Conservation (phyloP, 2,113 vertebrate genomes). For the Gopherus evgoodei region DNA sequence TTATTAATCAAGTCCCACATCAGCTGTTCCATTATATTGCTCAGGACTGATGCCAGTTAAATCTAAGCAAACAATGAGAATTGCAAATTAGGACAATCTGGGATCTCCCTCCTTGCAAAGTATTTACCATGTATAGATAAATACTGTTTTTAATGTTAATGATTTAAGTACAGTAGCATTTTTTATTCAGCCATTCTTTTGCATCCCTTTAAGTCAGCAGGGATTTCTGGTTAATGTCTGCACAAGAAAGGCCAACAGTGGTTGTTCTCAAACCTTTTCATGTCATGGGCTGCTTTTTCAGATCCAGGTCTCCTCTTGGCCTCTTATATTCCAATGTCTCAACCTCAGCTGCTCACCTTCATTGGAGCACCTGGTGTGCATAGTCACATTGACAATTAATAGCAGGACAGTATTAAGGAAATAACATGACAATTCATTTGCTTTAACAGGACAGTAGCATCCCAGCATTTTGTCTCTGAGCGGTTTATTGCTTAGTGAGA, state of each 20-base stretch:
- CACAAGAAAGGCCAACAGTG: accelerated
- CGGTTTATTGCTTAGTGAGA: background rate
- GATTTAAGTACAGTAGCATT: accelerated
- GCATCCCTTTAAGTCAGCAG: background rate
- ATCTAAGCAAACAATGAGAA: background rate
- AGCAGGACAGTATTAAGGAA: background rate
- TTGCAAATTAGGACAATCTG: background rate
- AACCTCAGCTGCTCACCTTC: background rate
- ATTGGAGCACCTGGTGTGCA: background rate
- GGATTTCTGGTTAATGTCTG: background rate
- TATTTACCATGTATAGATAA: background rate
- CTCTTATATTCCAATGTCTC: background rate
- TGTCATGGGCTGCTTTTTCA: accelerated
- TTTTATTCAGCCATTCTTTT: background rate
- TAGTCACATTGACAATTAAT: constrained; percentile 42
- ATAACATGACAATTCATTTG: constrained; percentile 37
- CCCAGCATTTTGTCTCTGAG: accelerated
- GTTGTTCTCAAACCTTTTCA: background rate
- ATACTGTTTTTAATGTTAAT: background rate
- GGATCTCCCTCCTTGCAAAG: background rate
- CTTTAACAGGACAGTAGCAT: constrained; percentile 56
- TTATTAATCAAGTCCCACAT: background rate
- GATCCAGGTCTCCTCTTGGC: background rate
- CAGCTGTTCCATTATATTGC: background rate
- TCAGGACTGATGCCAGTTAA: background rate